Evolutionary conservation across 53 echinoderm and acorn worm genomes (phyloP), one percentile per base, ranked within the genome.

Genomic region (Henricia sp.): DNA sequence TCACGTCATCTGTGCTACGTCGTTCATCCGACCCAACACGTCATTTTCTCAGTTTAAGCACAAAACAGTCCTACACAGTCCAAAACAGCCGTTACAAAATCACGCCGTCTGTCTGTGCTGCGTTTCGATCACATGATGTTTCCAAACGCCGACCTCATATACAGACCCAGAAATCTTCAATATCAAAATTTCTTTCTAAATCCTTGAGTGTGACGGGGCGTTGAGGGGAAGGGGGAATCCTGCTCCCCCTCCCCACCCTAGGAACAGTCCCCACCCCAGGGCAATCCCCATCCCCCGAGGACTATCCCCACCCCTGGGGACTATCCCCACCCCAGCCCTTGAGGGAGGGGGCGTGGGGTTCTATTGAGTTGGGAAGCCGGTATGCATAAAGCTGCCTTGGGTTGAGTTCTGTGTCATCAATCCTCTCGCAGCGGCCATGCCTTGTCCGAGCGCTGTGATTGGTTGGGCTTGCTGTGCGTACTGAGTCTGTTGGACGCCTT

Each of bases 311-410:
- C 48, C 48, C 48, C 48, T 48, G 9, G 9, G n/a, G n/a, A n/a
- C 48, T 16, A 48, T 16, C 9, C 48, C 48, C 48, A 9, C 16
- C 16, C 48, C 16, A 9, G 16, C 48, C 48, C 48, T 48, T 48
- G 19, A 55, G 55, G 4, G 6, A 24, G 46, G 70, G 70, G 70
- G 46, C 10, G 44, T 9, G 1, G 3, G 34, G n/a, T 51, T 73
- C 74, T 86, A 86, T 86, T 86, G 86, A 29, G 86, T 86, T 62
- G 63, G 86, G 67, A 75, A 86, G 51, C 86, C 76, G 39, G 86
- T 54, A 51, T 86, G 86, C 86, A 86, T 86, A 76, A 57, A 86
- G 52, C 44, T 76, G 50, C 75, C 75, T 86, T 86, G 86, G 62
- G 75, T 68, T 37, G 86, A 86, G 76, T 67, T 74, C 26, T 75